These are phyloP conservation scores for Petrocephalus schoutedeni DNA, from an alignment of 2,797 vertebrate species.

Conservation along the genomic window DNA sequence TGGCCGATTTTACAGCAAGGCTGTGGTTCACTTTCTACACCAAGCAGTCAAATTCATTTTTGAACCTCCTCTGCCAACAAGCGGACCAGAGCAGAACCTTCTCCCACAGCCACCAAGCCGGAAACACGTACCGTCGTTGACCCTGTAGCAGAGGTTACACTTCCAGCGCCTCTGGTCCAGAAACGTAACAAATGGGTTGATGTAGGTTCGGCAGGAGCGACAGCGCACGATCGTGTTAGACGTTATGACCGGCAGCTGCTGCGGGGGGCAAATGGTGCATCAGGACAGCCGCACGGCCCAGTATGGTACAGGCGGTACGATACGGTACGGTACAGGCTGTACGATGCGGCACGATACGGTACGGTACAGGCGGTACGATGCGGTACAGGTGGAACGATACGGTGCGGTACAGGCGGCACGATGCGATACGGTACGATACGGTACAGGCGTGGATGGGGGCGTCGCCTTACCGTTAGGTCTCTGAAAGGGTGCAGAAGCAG, in stretches of 20 bases:
- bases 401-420: too few species aligned
- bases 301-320: too few species aligned
- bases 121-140: constrained; percentile 80
- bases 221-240: constrained; percentile 95
- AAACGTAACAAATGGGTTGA: constrained; percentile 96
- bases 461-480: constrained; percentile 80
- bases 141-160: constrained; percentile 92
- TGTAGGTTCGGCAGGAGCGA: constrained; percentile 90
- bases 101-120: not conserved
- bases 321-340: too few species aligned
- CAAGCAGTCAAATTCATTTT: too few species aligned
- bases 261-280: constrained; percentile 9
- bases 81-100: not conserved
- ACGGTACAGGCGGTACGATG: too few species aligned
- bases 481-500: constrained; percentile 92
- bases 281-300: not conserved
- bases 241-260: constrained; percentile 95
- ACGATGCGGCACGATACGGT: too few species aligned
- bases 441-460: not conserved
- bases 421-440: too few species aligned
- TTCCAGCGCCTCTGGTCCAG: constrained; percentile 96
- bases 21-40: not conserved
- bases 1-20: not conserved
- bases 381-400: too few species aligned
- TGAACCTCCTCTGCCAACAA: not conserved